Base-by-base conservation (phyloP, 2,888 invertebrate genomes). In the Tryphoninae sp. region DNA sequence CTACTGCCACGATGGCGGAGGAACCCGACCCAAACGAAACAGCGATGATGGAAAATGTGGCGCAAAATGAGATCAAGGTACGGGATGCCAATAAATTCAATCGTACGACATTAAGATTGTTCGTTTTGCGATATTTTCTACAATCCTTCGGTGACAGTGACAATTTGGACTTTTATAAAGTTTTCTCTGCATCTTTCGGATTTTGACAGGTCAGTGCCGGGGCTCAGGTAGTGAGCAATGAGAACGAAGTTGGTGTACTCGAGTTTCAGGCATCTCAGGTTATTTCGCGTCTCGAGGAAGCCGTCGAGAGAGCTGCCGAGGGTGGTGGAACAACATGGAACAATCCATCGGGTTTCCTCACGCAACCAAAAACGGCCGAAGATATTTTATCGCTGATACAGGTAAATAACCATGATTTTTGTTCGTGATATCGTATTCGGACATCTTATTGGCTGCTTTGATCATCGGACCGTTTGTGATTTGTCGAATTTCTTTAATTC, bases 181-280 rank as follows among this genome's bases (percentile, higher is more conserved):
- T 26, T 61, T 11, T 61, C 13, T 33, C 13, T 26, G 2, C 26
- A 6, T 61, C 33, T 61, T n/a, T 61, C 33, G 23, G 68, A 86
- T 89, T 90, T 91, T 91, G 91, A 91, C 91, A 91, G 91, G 87
- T 90, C 89, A 88, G 89, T 86, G 85, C 84, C 84, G 88, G 84
- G 86, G 85, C 72, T 22, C 84, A 59, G 61, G 42, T 83, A 84
- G 84, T 83, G 78, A 67, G 82, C 72, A 84, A 84, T 62, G 81
- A 81, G 62, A 90, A 86, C 84, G 88, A 90, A 78, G 88, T 92
- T 22, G 89, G 88, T 64, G 91, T 90, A 62, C 86, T 96, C 86
- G 95, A 96, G 91, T 94, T 96, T 91, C 95, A 96, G 91, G 95
- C 96, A 69, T 95, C 96, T 2, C 95, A 95, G 90, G 95, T 95